These are phyloP conservation scores for Rutilus rutilus DNA, from an alignment of 2,113 vertebrate species.

Conservation along the genomic window DNA sequence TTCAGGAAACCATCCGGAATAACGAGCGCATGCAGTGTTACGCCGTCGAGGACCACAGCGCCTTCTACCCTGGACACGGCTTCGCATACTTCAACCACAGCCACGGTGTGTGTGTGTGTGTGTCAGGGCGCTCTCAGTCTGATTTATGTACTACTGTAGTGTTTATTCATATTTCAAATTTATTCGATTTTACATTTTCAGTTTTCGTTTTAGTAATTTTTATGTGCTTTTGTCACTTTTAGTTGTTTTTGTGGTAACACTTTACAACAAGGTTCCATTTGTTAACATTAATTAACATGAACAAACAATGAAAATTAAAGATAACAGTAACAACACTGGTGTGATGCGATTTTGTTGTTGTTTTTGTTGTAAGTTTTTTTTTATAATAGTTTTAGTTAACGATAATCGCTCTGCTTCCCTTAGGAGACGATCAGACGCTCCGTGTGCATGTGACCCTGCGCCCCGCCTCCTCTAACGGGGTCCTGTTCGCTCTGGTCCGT, in stretches of 20 bases:
- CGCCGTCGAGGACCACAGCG: slow-evolving; percentile 79
- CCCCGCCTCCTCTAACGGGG: slow-evolving; percentile 84
- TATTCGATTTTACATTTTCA: neutral
- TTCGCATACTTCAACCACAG: slow-evolving; percentile 86
- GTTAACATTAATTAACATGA: no score
- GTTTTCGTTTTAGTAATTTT: neutral
- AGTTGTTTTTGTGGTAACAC: neutral
- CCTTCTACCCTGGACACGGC: slow-evolving; percentile 87
- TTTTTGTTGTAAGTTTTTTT: neutral
- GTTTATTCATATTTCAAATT: neutral
- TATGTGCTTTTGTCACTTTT: neutral
- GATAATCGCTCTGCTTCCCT: neutral
- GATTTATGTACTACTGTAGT: neutral
- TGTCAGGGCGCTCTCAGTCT: neutral
- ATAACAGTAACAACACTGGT: no score
- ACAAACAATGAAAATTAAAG: no score
- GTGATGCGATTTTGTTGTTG: no score
- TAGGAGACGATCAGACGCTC: slow-evolving; percentile 78
- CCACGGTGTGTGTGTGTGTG: slow-evolving; percentile 72
- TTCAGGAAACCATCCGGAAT: slow-evolving; percentile 85
- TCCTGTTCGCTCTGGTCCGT: slow-evolving; percentile 86
- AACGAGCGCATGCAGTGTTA: slow-evolving; percentile 94
- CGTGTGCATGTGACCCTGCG: slow-evolving; percentile 80
- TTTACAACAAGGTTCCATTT: no score
- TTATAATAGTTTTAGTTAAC: neutral